phyloP scores from a whole-genome alignment of 2,113 vertebrate species.

The Natator depressus region DNA sequence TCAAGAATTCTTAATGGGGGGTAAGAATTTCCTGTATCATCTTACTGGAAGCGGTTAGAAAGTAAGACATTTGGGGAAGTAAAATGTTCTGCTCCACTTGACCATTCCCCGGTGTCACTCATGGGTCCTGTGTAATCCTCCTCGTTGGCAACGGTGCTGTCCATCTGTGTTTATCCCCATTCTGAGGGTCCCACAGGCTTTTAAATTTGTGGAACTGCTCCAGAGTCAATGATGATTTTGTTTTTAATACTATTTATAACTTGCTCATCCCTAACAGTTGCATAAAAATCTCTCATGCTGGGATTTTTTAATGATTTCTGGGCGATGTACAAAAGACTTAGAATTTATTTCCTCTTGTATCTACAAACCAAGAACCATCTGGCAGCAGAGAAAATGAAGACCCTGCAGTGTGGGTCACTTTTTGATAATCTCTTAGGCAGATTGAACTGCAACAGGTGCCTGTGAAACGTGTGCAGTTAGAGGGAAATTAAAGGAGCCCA shows the following conservation, averaged over 20 bases:
- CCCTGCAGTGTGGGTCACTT: neutral
- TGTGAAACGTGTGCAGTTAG: neutral
- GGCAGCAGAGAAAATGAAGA: neutral
- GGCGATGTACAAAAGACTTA: neutral
- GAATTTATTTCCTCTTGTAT: neutral
- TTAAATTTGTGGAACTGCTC: conserved; percentile 58
- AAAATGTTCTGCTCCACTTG: conserved; percentile 18
- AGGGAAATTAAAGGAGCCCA: neutral
- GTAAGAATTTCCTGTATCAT: conserved; percentile 12
- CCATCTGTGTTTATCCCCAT: conserved; percentile 72
- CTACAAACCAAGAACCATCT: neutral
- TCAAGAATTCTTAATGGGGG: conserved; percentile 45
- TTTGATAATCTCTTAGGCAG: neutral
- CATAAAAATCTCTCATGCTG: conserved; percentile 21
- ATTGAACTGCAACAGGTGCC: neutral
- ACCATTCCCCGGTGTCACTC: conserved; percentile 25
- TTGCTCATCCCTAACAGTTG: conserved; percentile 51
- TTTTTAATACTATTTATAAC: conserved; percentile 56
- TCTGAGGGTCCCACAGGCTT: conserved; percentile 22
- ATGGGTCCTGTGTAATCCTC: conserved; percentile 38
- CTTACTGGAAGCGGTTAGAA: conserved; percentile 64
- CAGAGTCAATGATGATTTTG: conserved; percentile 53
- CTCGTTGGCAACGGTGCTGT: conserved; percentile 45
- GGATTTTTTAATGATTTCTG: conserved; percentile 36
- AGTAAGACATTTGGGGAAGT: conserved; percentile 12